Evolutionary conservation across 2,797 vertebrate species (phyloP).

Genomic region (Apogon hyalosoma): DNA sequence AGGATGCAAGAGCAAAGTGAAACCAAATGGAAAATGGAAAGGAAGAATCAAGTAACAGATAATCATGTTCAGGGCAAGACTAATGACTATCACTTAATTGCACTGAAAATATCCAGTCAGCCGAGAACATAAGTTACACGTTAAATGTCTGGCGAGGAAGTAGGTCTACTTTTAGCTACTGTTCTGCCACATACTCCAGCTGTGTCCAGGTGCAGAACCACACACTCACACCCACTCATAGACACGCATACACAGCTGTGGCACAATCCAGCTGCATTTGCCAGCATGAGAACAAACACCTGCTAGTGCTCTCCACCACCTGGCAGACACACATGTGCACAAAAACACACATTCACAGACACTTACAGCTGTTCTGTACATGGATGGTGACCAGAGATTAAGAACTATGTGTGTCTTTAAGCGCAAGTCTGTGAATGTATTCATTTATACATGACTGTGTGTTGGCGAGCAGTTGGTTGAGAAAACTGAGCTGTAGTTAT

Average conservation of each 20-base stretch:
- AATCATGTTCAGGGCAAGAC: slow-evolving; percentile 35
- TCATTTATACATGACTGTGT: slow-evolving; percentile 42
- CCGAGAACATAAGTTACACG: slow-evolving; percentile 48
- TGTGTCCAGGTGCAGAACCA: slow-evolving; percentile 72
- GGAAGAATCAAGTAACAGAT: slow-evolving; percentile 6
- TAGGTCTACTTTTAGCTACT: slow-evolving; percentile 63
- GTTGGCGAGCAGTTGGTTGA: slow-evolving; percentile 54
- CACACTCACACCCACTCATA: slow-evolving; percentile 29
- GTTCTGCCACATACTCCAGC: slow-evolving; percentile 62
- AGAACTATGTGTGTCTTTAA: slow-evolving; percentile 26
- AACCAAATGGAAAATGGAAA: slow-evolving; percentile 18
- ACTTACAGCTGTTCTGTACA: slow-evolving; percentile 63
- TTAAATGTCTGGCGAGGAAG: slow-evolving; percentile 64
- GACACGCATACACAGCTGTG: slow-evolving; percentile 68
- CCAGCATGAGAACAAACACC: slow-evolving; percentile 73
- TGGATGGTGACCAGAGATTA: slow-evolving; percentile 51
- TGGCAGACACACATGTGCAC: slow-evolving; percentile 63
- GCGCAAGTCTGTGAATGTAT: slow-evolving; percentile 39
- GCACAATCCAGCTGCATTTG: slow-evolving; percentile 75
- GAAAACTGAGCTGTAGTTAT: slow-evolving; percentile 56
- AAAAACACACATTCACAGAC: slow-evolving; percentile 35
- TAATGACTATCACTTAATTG: slow-evolving; percentile 47
- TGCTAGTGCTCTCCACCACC: slow-evolving; percentile 76
- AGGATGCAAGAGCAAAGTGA: slow-evolving; percentile 4
- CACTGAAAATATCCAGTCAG: slow-evolving; percentile 57